These are phyloP conservation scores for Lutjanus erythropterus DNA, from an alignment of 2,113 vertebrate species.

Conservation along the genomic window DNA sequence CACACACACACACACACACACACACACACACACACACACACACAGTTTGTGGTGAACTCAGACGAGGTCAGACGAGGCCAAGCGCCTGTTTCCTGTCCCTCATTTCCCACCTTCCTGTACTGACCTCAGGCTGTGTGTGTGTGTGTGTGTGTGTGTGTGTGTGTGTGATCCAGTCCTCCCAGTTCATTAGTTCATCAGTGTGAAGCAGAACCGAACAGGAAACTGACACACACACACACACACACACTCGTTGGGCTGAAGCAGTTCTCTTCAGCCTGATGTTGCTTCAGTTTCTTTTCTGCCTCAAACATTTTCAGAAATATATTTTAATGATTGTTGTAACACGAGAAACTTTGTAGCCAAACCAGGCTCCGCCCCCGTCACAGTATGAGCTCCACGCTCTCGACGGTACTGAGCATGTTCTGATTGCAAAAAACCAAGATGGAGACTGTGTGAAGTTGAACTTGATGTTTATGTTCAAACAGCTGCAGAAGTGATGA, in stretches of 20 bases:
- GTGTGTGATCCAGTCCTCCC: neutral
- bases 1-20: conserved; percentile 12
- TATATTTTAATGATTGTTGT: too few species aligned
- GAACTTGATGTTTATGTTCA: too few species aligned
- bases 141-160: neutral
- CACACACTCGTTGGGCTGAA: neutral
- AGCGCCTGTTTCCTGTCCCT: conserved; percentile 29
- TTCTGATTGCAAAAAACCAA: too few species aligned
- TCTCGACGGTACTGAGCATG: too few species aligned
- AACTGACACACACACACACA: neutral
- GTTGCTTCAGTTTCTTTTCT: too few species aligned
- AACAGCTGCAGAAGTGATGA: too few species aligned
- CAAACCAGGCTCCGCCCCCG: too few species aligned
- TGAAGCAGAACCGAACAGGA: neutral
- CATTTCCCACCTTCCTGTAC: conserved; percentile 19
- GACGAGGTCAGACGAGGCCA: conserved; percentile 31
- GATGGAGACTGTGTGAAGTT: too few species aligned
- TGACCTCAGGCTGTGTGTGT: conserved; percentile 5
- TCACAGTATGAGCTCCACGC: too few species aligned
- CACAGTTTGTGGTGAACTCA: neutral
- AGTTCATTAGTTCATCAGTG: neutral
- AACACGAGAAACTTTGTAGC: too few species aligned
- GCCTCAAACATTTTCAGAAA: too few species aligned
- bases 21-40: conserved; percentile 8
- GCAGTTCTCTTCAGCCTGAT: too few species aligned